phyloP scores from a whole-genome alignment of 1,140 invertebrate species.

The Spodoptera litura region DNA sequence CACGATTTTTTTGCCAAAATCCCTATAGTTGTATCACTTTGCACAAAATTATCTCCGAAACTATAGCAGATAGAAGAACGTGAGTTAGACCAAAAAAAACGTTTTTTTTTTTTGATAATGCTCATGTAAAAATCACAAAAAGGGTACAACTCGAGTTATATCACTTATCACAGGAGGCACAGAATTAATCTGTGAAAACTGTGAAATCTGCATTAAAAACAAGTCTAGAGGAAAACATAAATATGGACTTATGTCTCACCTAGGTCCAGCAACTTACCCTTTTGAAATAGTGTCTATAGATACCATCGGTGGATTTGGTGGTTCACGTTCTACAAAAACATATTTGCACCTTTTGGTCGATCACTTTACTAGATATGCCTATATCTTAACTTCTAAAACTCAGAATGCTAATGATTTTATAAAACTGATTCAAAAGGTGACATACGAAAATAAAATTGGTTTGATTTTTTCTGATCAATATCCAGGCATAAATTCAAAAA shows the following conservation, averaged over 20 bases:
- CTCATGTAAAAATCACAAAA: too few relatives aligned
- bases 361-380: conserved; percentile 14
- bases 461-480: conserved; percentile 1
- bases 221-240: conserved; percentile 52
- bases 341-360: conserved; percentile 7
- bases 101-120: too few relatives aligned
- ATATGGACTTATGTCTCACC: conserved; percentile 18
- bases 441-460: neutral
- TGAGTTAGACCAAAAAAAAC: too few relatives aligned
- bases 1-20: too few relatives aligned
- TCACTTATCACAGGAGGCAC: too few relatives aligned
- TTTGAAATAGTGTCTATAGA: conserved; percentile 21
- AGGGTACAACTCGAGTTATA: too few relatives aligned
- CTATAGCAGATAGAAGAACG: too few relatives aligned
- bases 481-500: conserved; percentile 7
- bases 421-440: conserved; percentile 2
- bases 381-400: conserved; percentile 7
- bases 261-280: neutral
- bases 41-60: too few relatives aligned
- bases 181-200: neutral
- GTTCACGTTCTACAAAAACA: conserved; percentile 2
- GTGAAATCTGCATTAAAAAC: conserved; percentile 26
- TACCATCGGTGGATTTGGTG: conserved; percentile 9
- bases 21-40: too few relatives aligned
- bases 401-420: conserved; percentile 17